Evolutionary conservation across 2,797 vertebrate genomes (phyloP).

Genomic region (Pygocentrus nattereri): DNA sequence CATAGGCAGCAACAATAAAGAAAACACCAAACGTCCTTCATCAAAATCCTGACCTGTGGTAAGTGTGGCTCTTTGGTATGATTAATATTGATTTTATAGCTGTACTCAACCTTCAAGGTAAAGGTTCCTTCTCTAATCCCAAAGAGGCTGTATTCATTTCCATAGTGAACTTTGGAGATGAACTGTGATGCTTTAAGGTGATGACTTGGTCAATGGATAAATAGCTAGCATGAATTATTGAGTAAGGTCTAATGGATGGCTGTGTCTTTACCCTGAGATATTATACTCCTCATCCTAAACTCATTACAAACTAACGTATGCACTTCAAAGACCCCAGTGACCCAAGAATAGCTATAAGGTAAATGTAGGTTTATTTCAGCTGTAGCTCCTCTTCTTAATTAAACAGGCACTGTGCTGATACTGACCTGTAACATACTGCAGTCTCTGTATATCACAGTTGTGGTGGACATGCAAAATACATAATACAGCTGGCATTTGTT

Average conservation of each 20-base stretch:
- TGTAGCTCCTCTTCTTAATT: no score
- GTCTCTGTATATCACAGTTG: no score
- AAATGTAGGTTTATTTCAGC: no score
- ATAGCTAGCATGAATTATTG: conserved; percentile 74
- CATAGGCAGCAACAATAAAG: no score
- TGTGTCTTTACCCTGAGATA: conserved; percentile 32
- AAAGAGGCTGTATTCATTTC: conserved; percentile 61
- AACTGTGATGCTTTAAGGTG: conserved; percentile 60
- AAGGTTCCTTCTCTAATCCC: background rate
- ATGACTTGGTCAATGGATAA: conserved; percentile 57
- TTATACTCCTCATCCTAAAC: conserved; percentile 40
- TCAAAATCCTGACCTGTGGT: background rate
- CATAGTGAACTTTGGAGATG: conserved; percentile 66
- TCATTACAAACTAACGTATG: conserved; percentile 46
- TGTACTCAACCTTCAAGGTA: background rate
- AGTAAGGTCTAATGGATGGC: conserved; percentile 63
- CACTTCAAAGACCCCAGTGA: conserved; percentile 28
- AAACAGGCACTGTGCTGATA: no score
- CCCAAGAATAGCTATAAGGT: background rate
- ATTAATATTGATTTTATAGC: conserved; percentile 6
- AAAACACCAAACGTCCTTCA: no score
- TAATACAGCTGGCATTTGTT: no score
- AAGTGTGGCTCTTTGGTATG: background rate
- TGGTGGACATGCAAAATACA: no score
- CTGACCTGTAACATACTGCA: no score